phyloP scores from a whole-genome alignment of 2,113 vertebrate genomes.

The Pseudopodoces humilis region DNA sequence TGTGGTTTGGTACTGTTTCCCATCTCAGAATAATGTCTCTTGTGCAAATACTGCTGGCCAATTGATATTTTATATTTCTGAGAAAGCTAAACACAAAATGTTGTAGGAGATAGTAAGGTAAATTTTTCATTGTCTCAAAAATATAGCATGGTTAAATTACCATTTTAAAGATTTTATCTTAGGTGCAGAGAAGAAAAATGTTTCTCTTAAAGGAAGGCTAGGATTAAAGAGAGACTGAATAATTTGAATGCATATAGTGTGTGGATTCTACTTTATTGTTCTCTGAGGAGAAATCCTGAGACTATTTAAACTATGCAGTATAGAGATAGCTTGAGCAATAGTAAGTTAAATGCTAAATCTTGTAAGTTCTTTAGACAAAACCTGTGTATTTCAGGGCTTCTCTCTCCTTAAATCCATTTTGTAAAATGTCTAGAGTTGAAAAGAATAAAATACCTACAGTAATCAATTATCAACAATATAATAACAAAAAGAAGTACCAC shows the following conservation, averaged over 20 bases:
- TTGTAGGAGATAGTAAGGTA: not conserved
- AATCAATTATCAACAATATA: not conserved
- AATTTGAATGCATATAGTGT: not conserved
- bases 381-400: not conserved
- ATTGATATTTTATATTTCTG: not conserved
- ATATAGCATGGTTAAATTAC: not conserved
- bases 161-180: not conserved
- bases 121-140: not conserved
- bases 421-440: not conserved
- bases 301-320: not conserved
- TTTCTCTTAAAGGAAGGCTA: not conserved
- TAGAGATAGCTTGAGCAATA: not conserved
- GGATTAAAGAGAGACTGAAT: not conserved
- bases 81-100: not conserved
- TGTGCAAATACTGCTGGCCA: not conserved
- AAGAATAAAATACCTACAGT: not conserved
- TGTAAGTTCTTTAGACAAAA: not conserved
- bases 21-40: not conserved
- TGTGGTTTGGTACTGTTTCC: not conserved
- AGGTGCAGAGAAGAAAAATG: not conserved
- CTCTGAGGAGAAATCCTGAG: not conserved
- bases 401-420: not conserved
- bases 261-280: not conserved
- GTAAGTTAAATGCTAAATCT: not conserved
- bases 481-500: not conserved